Evolutionary conservation across 2,113 vertebrate genomes (phyloP).

Genomic region (Canis aureus): DNA sequence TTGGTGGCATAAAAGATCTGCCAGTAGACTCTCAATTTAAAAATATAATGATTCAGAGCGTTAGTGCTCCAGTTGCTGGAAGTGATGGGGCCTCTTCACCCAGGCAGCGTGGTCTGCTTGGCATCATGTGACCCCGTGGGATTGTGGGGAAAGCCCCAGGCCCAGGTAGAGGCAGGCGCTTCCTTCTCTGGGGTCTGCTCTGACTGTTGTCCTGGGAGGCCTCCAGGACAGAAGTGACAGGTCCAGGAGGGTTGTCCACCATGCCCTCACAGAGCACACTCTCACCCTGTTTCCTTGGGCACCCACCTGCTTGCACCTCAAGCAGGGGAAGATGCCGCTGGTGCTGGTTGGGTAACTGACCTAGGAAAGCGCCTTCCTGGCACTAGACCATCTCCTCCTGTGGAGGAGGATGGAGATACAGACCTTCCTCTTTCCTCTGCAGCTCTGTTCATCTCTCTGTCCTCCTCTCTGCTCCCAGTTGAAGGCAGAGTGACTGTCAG

Average conservation of each 20-base stretch:
- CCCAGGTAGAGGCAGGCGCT: neutral
- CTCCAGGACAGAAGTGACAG: neutral
- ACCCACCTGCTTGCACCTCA: neutral
- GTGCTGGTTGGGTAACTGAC: fast-evolving
- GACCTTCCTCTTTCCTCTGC: neutral
- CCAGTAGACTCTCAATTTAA: neutral
- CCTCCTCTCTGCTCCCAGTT: neutral
- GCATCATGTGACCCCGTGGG: too few relatives aligned
- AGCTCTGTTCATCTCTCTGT: fast-evolving
- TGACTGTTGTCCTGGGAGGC: neutral
- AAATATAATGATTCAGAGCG: neutral
- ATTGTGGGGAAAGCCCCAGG: too few relatives aligned
- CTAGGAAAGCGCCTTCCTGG: too few relatives aligned
- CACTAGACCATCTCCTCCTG: neutral
- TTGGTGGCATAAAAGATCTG: neutral
- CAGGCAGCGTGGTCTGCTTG: neutral
- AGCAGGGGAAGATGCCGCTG: fast-evolving
- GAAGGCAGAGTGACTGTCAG: neutral
- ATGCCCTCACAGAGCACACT: neutral
- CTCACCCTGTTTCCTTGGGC: too few relatives aligned
- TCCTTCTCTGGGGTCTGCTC: neutral
- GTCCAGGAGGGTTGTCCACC: fast-evolving
- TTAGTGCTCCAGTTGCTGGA: neutral
- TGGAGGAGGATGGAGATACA: neutral
- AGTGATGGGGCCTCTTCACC: neutral